Evolutionary conservation across 2,888 invertebrate species (phyloP), one percentile per base, ranked within the genome.

Genomic region (Conchocele bisecta): DNA sequence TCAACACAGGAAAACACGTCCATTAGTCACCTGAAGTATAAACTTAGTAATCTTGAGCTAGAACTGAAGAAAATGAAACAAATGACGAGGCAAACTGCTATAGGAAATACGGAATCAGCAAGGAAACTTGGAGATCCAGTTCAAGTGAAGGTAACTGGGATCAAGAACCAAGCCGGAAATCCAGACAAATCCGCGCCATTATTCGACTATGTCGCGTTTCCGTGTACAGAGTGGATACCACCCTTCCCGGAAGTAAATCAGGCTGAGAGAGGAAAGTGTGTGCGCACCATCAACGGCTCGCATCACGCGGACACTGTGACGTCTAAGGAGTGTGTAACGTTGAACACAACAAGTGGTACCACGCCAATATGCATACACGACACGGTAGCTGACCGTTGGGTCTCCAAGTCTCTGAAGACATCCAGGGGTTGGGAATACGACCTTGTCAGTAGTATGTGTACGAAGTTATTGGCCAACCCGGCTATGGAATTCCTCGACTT

Each of bases 281-380:
- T 51, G 33, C 51, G 51, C 22, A 51, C 35, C 33, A 33, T 51
- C 51, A 51, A 51, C 13, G 51, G 35, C 17, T 29, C 28, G 3
- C 6, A 3, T 3, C 28, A 48, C 2, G 46, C 11, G 6, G 3
- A 48, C 3, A 48, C 4, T 2, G 3, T 28, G 28, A 4, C 3
- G 4, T 7, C 28, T 15, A 48, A 24, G 31, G n/a, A n/a, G n/a
- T 48, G 48, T 48, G 48, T 48, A 9, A 4, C 48, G 4, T 31
- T 48, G 13, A 24, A 31, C 15, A 48, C 28, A 3, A 48, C n/a
- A 9, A 48, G 31, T 13, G 48, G 48, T 7, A 26, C 51, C 9
- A 63, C 63, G 1, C 63, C 60, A 17, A 56, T 75, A 31, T 75
- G 75, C 58, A 46, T 60, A 13, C 53, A 75, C 28, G 56, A 56